Percentiles rank a stretch among this genome's conserved stretches.
Conservation (phyloP, 2,888 invertebrate species). For the Caenorhabditis sp. region DNA sequence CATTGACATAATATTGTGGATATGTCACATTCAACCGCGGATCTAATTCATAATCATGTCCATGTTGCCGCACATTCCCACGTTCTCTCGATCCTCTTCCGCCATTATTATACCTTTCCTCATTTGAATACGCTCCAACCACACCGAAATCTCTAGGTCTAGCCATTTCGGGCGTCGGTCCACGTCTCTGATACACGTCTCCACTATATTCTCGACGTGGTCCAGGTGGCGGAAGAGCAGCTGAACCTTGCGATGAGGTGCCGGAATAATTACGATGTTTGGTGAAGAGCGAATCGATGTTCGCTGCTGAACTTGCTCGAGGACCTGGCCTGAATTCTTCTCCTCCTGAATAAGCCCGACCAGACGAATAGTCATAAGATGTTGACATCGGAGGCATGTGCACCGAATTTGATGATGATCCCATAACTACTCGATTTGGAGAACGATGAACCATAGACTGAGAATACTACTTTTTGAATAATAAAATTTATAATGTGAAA, state of each 20-base stretch:
- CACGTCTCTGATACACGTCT: background rate
- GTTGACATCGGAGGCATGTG: conserved; percentile 34
- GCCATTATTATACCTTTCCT: background rate
- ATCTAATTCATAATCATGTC: conserved; percentile 41
- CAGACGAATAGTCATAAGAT: conserved; percentile 28
- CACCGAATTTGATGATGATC: background rate
- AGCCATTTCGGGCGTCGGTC: background rate
- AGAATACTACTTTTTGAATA: background rate
- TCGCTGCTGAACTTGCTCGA: conserved; percentile 31
- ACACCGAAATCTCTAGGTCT: conserved; percentile 15
- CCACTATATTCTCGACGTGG: conserved; percentile 5
- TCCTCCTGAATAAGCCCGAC: conserved; percentile 16
- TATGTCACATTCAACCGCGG: conserved; percentile 36
- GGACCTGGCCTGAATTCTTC: conserved; percentile 26
- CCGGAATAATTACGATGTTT: conserved; percentile 3
- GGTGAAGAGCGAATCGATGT: conserved; percentile 31
- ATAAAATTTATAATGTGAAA: background rate
- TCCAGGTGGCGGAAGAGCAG: background rate
- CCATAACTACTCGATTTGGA: conserved; percentile 8
- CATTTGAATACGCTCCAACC: conserved; percentile 25
- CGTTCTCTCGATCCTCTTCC: background rate
- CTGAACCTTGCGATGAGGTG: background rate
- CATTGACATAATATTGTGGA: conserved; percentile 33
- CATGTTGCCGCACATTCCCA: conserved; percentile 25
- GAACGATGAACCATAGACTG: conserved; percentile 3